Percentiles rank a stretch among this genome's conserved stretches.
Evolutionary conservation across 2,797 vertebrate species (phyloP).

Genomic region (Paguma larvata): DNA sequence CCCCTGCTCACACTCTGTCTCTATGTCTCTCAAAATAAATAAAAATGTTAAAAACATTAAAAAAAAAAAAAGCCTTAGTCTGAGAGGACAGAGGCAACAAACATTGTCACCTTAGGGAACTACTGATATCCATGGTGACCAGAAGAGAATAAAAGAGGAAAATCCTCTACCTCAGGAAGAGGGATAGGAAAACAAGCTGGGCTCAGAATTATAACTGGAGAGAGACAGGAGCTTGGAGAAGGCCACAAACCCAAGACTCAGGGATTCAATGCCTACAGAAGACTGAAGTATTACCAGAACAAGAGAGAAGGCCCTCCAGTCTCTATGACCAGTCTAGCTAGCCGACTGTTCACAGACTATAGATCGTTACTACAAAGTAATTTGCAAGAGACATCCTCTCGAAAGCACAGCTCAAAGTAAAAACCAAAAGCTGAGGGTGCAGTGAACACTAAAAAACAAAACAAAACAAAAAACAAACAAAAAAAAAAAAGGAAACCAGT

Average conservation of each 20-base stretch:
- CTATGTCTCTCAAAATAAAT: no score
- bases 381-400: background rate
- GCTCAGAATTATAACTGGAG: background rate
- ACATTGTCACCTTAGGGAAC: background rate
- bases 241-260: background rate
- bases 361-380: background rate
- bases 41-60: no score
- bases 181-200: background rate
- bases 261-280: background rate
- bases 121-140: background rate
- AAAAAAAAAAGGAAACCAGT: background rate
- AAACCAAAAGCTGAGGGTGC: background rate
- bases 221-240: background rate
- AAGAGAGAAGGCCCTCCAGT: background rate
- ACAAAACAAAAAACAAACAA: background rate
- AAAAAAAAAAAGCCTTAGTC: conserved; percentile 16
- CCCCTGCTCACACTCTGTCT: no score
- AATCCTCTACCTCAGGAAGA: background rate
- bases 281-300: background rate
- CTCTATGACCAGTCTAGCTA: background rate
- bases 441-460: background rate
- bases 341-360: background rate
- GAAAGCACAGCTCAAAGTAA: background rate
- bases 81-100: background rate
- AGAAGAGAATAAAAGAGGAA: background rate